A percentile compares a stretch with the other conserved stretches of the same genome.
Evolutionary conservation across 2,888 invertebrate species (phyloP).

Genomic region (Lamproptera curius): DNA sequence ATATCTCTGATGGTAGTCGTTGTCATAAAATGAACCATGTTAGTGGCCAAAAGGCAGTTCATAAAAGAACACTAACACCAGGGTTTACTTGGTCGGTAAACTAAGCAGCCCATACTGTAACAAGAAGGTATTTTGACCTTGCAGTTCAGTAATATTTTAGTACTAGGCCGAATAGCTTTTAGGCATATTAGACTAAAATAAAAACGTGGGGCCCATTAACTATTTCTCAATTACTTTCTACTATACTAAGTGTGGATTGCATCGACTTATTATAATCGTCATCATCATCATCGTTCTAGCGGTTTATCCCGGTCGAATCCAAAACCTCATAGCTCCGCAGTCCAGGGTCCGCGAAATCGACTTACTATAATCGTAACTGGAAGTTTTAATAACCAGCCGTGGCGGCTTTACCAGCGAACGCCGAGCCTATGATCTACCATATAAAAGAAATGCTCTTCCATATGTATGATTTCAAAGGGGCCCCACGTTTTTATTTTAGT

Average conservation of each 20-base stretch:
- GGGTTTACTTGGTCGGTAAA: too few species aligned
- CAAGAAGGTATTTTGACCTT: too few species aligned
- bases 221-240: constrained; percentile 7
- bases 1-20: too few species aligned
- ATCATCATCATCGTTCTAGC: constrained; percentile 17
- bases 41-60: too few species aligned
- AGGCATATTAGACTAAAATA: too few species aligned
- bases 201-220: constrained; percentile 6
- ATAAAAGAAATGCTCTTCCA: neutral
- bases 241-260: constrained; percentile 10
- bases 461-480: neutral
- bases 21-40: too few species aligned
- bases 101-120: too few species aligned
- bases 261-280: constrained; percentile 10
- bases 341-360: constrained; percentile 9
- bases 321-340: constrained; percentile 15
- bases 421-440: neutral
- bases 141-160: too few species aligned
- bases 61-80: too few species aligned
- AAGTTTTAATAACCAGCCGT: constrained; percentile 11
- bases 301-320: constrained; percentile 14
- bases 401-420: neutral
- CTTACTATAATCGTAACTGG: constrained; percentile 14
- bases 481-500: neutral
- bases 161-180: too few species aligned